Percentiles rank a stretch among this genome's conserved stretches.
phyloP scores from a whole-genome alignment of 2,888 invertebrate genomes.

The Timema cristinae region DNA sequence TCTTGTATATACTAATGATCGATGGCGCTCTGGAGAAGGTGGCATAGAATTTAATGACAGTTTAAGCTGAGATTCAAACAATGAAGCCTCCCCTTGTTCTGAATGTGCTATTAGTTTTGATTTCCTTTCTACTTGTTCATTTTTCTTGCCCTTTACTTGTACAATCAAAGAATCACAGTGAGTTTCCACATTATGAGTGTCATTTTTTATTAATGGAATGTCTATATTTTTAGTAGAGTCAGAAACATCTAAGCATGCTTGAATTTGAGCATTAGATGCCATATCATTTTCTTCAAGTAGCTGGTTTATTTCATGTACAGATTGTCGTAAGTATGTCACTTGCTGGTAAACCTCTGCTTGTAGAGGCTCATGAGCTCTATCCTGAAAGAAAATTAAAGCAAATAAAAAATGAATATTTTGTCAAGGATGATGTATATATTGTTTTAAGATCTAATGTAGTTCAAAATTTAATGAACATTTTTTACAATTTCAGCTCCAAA shows the following conservation, averaged over 20 bases:
- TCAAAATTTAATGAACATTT: too few relatives aligned
- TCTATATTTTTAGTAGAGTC: background rate
- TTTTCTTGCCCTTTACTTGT: background rate
- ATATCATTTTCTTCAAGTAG: slow-evolving; percentile 41
- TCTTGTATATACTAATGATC: slow-evolving; percentile 27
- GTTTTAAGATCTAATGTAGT: too few relatives aligned
- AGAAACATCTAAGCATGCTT: slow-evolving; percentile 32
- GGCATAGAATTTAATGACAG: too few relatives aligned
- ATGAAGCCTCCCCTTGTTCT: background rate
- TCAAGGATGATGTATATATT: too few relatives aligned
- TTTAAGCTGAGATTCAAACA: background rate
- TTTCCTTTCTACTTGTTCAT: background rate
- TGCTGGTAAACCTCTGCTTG: slow-evolving; percentile 59
- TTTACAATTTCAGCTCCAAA: too few relatives aligned
- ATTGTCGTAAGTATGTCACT: slow-evolving; percentile 69
- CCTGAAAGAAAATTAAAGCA: too few relatives aligned
- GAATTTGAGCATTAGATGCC: too few relatives aligned
- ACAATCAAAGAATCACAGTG: background rate
- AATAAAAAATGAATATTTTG: too few relatives aligned
- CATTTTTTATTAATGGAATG: background rate
- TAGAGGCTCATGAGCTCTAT: background rate
- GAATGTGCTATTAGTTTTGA: background rate
- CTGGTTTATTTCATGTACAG: slow-evolving; percentile 70
- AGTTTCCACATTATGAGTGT: background rate
- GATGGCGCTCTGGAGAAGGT: background rate